Evolutionary conservation across 1,140 invertebrate species (phyloP).

Genomic region (Aethina tumida): DNA sequence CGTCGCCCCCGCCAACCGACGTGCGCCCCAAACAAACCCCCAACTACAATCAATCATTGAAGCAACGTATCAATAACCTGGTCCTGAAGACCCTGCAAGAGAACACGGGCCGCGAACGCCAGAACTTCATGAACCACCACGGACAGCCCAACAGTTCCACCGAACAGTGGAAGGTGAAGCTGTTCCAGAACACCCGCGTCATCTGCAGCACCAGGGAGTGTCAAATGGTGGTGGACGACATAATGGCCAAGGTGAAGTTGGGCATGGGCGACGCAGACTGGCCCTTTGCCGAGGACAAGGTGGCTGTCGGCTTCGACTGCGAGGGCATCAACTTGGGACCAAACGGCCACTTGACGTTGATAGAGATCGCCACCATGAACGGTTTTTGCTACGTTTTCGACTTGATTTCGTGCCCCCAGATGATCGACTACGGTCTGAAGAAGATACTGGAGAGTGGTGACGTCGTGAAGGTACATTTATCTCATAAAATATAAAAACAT

Average conservation of each 20-base stretch:
- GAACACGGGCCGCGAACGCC: constrained; percentile 74
- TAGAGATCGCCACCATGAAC: constrained; percentile 73
- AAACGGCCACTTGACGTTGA: constrained; percentile 72
- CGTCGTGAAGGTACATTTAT: constrained; percentile 66
- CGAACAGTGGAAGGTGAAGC: constrained; percentile 70
- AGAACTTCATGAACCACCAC: constrained; percentile 42
- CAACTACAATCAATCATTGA: constrained; percentile 59
- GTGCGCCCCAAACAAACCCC: constrained; percentile 36
- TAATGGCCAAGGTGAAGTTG: constrained; percentile 40
- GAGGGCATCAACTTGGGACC: constrained; percentile 84
- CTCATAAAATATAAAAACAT: background rate
- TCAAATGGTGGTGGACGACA: constrained; percentile 63
- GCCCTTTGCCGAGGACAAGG: constrained; percentile 37
- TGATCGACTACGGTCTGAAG: constrained; percentile 73
- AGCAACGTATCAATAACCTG: constrained; percentile 77
- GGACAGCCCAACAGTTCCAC: constrained; percentile 42
- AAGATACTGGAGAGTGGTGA: constrained; percentile 68
- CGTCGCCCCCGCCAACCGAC: constrained; percentile 32
- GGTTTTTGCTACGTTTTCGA: constrained; percentile 83
- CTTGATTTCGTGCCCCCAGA: constrained; percentile 70
- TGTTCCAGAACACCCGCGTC: constrained; percentile 69
- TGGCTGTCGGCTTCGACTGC: constrained; percentile 73
- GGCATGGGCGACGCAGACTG: constrained; percentile 12
- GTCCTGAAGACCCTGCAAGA: constrained; percentile 83
- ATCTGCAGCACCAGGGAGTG: constrained; percentile 69